Base-by-base conservation (phyloP, 1,140 invertebrate species). In the Zaprionus lachaisei region DNA sequence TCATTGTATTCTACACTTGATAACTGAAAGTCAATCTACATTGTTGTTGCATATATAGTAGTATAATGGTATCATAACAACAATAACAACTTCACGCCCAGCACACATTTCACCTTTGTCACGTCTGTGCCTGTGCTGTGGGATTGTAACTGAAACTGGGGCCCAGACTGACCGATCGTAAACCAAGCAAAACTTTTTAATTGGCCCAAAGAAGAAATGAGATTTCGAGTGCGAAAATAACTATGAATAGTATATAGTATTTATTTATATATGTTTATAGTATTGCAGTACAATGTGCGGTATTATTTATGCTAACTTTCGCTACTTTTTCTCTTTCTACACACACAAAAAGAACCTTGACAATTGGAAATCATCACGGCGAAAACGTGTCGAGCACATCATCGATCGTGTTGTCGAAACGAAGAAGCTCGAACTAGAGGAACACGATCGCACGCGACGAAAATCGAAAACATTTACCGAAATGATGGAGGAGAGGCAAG, bases 401-500 rank as follows among this genome's bases (percentile, higher is more conserved):
- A 97, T 98, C 81, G 96, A 97, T 93, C 94, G 97, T 74, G 97
- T 97, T 38, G 97, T 97, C 31, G 97, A 98, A 94, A 96, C 97
- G 74, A 97, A 98, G 85, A 97, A 97, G 93, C 94, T 97, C 81
- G 96, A 96, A 93, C 93, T 96, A 84, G 96, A 97, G 92, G 95
- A 97, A 87, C 95, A 96, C 92, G 95, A 94, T 93, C 94, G 95
- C 85, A 94, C 94, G 77, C 94, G 96, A 84, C 94, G 95, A 92
- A 95, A 96, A 93, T 96, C 96, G 91, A 98, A 98, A 94, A 98
- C 98, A 47, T 99, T 98, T 94, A 97, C 95, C 91, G 97, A 99
- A 94, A 98, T 99, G 95, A 95, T 98, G 94, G 96, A 98, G 93
- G 97, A 98, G 93, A 96, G 97, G 96, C 97, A 93, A 94, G 93